Evolutionary conservation across 2,888 invertebrate genomes (phyloP).

Genomic region (Protodeltote pygarga): DNA sequence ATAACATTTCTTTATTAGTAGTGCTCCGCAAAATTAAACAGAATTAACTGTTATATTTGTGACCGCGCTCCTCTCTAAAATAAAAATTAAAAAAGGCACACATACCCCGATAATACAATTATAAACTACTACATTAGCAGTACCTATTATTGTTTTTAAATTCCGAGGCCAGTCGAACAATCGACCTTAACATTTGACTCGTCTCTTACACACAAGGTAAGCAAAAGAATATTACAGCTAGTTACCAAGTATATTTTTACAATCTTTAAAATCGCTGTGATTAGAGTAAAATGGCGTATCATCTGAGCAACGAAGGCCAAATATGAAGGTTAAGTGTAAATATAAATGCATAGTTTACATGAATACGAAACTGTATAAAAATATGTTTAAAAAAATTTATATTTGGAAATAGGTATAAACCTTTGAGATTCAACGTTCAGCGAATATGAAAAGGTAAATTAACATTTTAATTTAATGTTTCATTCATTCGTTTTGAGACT

Average conservation of each 20-base stretch:
- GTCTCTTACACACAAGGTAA: constrained; percentile 30
- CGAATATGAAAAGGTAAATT: too few relatives aligned
- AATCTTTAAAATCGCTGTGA: constrained; percentile 22
- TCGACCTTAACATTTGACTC: constrained; percentile 46
- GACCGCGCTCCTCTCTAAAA: not conserved
- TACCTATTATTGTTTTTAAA: constrained; percentile 22
- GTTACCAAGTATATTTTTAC: constrained; percentile 3
- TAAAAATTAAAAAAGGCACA: constrained; percentile 2
- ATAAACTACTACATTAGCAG: constrained; percentile 17
- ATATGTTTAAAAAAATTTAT: too few relatives aligned
- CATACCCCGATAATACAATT: too few relatives aligned
- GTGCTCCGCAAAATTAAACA: too few relatives aligned
- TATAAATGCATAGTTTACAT: too few relatives aligned
- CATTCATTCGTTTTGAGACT: too few relatives aligned
- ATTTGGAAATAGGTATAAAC: too few relatives aligned
- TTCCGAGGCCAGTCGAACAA: constrained; percentile 19
- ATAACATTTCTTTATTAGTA: too few relatives aligned
- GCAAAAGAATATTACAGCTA: constrained; percentile 11
- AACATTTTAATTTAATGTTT: too few relatives aligned
- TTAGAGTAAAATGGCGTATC: constrained; percentile 9
- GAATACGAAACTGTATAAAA: too few relatives aligned
- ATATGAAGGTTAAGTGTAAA: constrained; percentile 4
- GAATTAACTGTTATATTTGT: too few relatives aligned
- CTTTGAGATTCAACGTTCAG: too few relatives aligned
- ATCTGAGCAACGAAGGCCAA: constrained; percentile 13